phyloP scores from a whole-genome alignment of 2,888 invertebrate genomes.

The Apodemia mormo region DNA sequence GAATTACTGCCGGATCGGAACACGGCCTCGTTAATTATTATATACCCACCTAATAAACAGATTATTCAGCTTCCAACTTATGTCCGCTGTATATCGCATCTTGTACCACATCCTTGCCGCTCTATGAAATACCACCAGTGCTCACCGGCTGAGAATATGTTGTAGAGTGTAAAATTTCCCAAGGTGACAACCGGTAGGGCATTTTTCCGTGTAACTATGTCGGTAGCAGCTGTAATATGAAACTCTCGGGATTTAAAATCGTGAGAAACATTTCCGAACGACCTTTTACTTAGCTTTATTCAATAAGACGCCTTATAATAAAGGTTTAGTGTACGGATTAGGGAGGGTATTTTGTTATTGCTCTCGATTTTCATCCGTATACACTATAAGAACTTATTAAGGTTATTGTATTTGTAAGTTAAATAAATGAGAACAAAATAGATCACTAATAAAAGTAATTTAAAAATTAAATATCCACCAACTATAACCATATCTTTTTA shows the following conservation, averaged over 20 bases:
- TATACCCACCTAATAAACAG: no score
- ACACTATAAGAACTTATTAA: neutral
- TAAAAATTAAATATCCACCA: no score
- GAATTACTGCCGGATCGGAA: no score
- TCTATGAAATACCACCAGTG: slow-evolving; percentile 43
- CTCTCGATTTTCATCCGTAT: neutral
- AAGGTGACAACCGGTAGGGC: slow-evolving; percentile 43
- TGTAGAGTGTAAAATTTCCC: slow-evolving; percentile 48
- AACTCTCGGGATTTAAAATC: slow-evolving; percentile 41
- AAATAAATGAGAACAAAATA: neutral
- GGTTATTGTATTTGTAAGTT: neutral
- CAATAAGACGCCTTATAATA: slow-evolving; percentile 24
- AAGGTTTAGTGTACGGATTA: slow-evolving; percentile 6
- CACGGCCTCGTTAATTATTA: no score
- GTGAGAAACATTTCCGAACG: slow-evolving; percentile 39
- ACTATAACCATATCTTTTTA: no score
- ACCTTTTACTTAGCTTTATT: slow-evolving; percentile 22
- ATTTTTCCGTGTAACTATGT: slow-evolving; percentile 44
- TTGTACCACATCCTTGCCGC: slow-evolving; percentile 28
- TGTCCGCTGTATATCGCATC: slow-evolving; percentile 10
- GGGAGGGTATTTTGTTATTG: slow-evolving; percentile 9
- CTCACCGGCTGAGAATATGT: slow-evolving; percentile 44
- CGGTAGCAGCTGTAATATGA: slow-evolving; percentile 40
- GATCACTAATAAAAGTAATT: no score
- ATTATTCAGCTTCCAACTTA: no score